These are phyloP conservation scores for Leucophora obtusa DNA, from an alignment of 2,888 invertebrate genomes.

Conservation along the genomic window DNA sequence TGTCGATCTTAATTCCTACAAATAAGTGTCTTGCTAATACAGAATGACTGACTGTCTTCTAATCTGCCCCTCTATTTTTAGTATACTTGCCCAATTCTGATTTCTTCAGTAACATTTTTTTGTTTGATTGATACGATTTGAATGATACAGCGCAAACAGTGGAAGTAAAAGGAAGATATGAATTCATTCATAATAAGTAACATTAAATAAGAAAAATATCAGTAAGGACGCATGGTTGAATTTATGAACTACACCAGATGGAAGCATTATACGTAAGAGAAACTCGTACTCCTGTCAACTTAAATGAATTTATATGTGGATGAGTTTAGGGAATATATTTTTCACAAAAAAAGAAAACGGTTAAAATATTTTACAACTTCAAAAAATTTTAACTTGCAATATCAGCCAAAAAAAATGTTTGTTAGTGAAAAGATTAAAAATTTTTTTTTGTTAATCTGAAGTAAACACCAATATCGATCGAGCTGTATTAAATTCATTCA, in stretches of 20 bases:
- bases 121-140: constrained; percentile 61
- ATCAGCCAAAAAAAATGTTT: not conserved
- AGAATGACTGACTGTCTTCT: not conserved
- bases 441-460: not conserved
- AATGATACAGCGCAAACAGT: constrained; percentile 55
- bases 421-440: not conserved
- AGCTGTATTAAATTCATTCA: constrained; percentile 15
- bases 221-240: not conserved
- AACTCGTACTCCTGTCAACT: constrained; percentile 19
- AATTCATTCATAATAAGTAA: constrained; percentile 46
- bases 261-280: not conserved
- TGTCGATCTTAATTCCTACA: too few relatives aligned
- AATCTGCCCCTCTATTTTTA: constrained; percentile 16
- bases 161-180: constrained; percentile 29
- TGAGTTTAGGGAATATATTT: constrained; percentile 21
- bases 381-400: constrained; percentile 4
- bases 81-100: constrained; percentile 43
- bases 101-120: constrained; percentile 20
- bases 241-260: constrained; percentile 23
- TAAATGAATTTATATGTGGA: constrained; percentile 23
- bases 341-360: not conserved
- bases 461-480: constrained; percentile 30
- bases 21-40: not conserved
- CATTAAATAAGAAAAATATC: constrained; percentile 36
- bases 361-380: constrained; percentile 26